Base-by-base conservation (phyloP, 2,113 vertebrate genomes). In the Chinchilla lanigera region DNA sequence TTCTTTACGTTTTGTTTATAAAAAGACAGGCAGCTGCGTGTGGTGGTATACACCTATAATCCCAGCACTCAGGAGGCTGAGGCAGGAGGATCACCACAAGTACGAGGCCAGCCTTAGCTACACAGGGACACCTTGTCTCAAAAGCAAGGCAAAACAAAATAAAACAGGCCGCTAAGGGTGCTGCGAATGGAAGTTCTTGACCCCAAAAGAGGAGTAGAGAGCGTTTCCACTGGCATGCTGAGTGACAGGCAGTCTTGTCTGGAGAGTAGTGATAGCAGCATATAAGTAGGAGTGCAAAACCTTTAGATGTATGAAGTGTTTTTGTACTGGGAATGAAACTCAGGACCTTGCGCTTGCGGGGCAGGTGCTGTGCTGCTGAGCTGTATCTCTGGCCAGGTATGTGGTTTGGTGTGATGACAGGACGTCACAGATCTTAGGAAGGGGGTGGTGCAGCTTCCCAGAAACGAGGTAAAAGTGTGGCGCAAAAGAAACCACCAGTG, bases 391-490 rank as follows among this genome's bases (percentile, higher is more conserved):
- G 9, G 47, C 47, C 47, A 50, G 47, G 47, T 50, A 50, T 50
- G 96, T 95, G 97, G 97, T 98, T 98, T 97, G 83, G 65, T 92
- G 52, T 96, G 63, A 95, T 86, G 81, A 96, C 63, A 92, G 89
- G 88, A 83, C 33, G 33, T 97, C 95, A 80, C 13, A 86, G 87
- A 88, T 87, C 63, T 95, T 81, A 85, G 96, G 87, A 98, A 97
- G 67, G 22, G 22, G 78, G 75, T 94, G 63, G 77, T 20, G 3
- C 22, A 80, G 54, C 71, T 97, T 98, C 96, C 65, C 82, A 97
- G 96, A 98, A 98, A 94, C 95, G 95, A 95, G 44, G 95, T 88
- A 90, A 93, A 96, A 63, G 96, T 60, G 85, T 98, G 96, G 75
- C 1, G 97, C 86, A 98, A 98, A 96, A 92, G 84, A 96, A 50